Base-by-base conservation (phyloP, 1,140 invertebrate genomes). In the Colletes latitarsis region DNA sequence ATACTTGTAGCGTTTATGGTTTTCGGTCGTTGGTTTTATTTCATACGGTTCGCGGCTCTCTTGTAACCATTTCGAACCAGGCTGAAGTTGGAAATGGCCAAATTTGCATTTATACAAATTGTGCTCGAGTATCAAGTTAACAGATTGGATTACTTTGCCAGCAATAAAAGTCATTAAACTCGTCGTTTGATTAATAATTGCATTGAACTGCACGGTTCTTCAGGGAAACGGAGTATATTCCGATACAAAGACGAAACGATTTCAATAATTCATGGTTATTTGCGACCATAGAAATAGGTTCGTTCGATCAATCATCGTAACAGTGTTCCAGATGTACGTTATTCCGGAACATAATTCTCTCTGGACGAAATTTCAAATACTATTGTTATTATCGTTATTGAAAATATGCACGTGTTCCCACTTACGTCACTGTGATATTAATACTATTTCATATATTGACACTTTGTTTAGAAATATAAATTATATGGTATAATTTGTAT, bases 101-200 rank as follows among this genome's bases (percentile, higher is more conserved):
- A 57, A 19, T 57, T n/a, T 57, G 17, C 15, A 57, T 57, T 57
- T 57, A 57, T 57, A 57, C 55, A 57, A 57, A 57, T n/a, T n/a
- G 55, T 17, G 6, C 55, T 57, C 17, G 55, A n/a, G 55, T 19
- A 6, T 57, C n/a, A 19, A 8, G 55, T 57, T 57, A 57, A 57
- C 17, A 57, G 17, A 57, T 17, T n/a, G 14, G n/a, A 57, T 57
- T 17, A 57, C 17, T 8, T 4, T 57, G 17, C 30, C 30, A 30
- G 15, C 8, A 17, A 6, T n/a, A 57, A 57, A 57, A 19, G 55
- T 57, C 55, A 19, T 57, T 57, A 57, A n/a, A 57, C 14, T 57
- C 17, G 14, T 17, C 55, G 17, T 57, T 57, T 6, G 15, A 17
- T 57, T 46, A 46, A 46, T 46, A n/a, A 57, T 17, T 19, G 55